Percentiles rank a stretch among this genome's conserved stretches.
Evolutionary conservation across 2,888 invertebrate genomes (phyloP).

Genomic region (Pollenia labialis): DNA sequence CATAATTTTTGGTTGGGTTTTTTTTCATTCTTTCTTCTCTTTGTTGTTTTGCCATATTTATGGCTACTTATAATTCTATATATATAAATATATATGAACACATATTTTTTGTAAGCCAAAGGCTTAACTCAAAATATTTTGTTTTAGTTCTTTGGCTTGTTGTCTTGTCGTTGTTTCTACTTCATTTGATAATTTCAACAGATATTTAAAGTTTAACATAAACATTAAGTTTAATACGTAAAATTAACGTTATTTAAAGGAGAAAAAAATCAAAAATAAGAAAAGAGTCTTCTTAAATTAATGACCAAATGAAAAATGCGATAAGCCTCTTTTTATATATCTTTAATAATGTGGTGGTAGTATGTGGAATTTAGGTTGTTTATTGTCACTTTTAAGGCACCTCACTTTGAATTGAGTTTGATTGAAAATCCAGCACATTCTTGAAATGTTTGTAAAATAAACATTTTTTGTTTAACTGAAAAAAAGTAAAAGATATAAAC

Average conservation of each 20-base stretch:
- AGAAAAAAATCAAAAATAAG: slow-evolving; percentile 10
- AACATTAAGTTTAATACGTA: slow-evolving; percentile 67
- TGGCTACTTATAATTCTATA: slow-evolving; percentile 66
- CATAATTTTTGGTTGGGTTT: slow-evolving; percentile 46
- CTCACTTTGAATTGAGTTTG: slow-evolving; percentile 9
- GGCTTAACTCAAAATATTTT: slow-evolving; percentile 46
- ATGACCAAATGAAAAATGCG: slow-evolving; percentile 58
- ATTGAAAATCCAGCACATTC: slow-evolving; percentile 63
- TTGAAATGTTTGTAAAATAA: slow-evolving; percentile 60
- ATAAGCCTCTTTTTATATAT: slow-evolving; percentile 59
- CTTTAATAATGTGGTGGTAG: slow-evolving; percentile 33
- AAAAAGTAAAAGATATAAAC: too few relatives aligned
- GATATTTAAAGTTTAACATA: slow-evolving; percentile 72
- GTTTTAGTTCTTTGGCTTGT: slow-evolving; percentile 2
- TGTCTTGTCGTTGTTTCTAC: slow-evolving; percentile 40
- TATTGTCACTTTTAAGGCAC: slow-evolving; percentile 32
- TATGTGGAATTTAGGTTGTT: slow-evolving; percentile 54
- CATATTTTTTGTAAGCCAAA: slow-evolving; percentile 51
- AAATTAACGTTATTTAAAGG: slow-evolving; percentile 50
- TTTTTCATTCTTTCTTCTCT: slow-evolving; percentile 27
- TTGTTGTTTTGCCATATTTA: slow-evolving; percentile 52
- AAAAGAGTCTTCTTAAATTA: slow-evolving; percentile 52
- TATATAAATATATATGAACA: slow-evolving; percentile 8
- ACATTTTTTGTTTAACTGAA: background rate
- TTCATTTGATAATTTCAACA: slow-evolving; percentile 73